Evolutionary conservation across 1,140 invertebrate species (phyloP), one percentile per base, ranked within the genome.

Genomic region (Monochamus saltuarius): DNA sequence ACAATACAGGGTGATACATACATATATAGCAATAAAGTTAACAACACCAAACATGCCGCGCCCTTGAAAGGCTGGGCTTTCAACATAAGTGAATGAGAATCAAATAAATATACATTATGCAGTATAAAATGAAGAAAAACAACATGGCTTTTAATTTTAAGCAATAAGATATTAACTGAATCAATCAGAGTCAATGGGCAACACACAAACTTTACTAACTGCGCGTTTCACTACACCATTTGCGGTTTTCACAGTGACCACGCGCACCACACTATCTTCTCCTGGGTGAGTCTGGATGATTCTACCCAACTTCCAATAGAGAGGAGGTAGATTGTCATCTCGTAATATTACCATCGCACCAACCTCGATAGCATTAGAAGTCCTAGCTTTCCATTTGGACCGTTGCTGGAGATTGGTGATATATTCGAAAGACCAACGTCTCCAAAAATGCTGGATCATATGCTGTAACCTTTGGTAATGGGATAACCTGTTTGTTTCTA

Each of bases 231-330:
- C 16, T 19, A 37, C 36, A 22, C 43, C 59, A 10, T 7, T 45
- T 42, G 11, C 29, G 14, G 35, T 47, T 1, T 29, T 6, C 7
- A 61, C 42, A 13, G 38, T 16, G 4, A 56, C 42, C n/a, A 62
- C 45, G 14, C 62, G 14, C 7, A 62, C 52, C 7, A 64, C 13
- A 40, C 49, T 51, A 51, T 64, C 62, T 10, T 1, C 2, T 19
- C 67, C 58, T 9, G 61, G 55, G 56, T 70, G 59, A 16, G 70
- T 47, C 57, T 65, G 80, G 47, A 79, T 70, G 19, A 71, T 61
- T 34, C 75, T 72, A 43, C 77, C 77, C 0, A 74, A 36, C 4
- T 51, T 53, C 68, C 64, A 73, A 16, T 47, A 56, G 38, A 70
- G 38, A 4, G 66, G 60, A 6, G 66, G 61, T 7, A 52, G 6